These are phyloP conservation scores for Drosophila kepulauana DNA, from an alignment of 1,140 invertebrate species.

Conservation along the genomic window DNA sequence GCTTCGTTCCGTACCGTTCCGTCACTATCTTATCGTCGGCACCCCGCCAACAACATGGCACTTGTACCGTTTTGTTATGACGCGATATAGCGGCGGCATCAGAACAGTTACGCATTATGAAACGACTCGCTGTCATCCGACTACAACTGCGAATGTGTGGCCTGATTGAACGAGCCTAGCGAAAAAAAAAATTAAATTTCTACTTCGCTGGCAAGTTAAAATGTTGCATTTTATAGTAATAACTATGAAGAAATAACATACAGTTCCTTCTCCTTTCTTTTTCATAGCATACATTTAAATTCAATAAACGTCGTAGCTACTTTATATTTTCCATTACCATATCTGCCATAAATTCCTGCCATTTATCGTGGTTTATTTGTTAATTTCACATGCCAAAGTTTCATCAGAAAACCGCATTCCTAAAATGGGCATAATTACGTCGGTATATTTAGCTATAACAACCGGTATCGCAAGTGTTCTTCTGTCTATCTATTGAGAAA, in stretches of 20 bases:
- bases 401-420: conserved; percentile 5
- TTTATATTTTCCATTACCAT: not conserved
- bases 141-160: conserved; percentile 10
- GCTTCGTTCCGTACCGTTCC: conserved; percentile 16
- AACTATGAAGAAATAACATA: too few species aligned
- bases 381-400: too few species aligned
- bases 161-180: not conserved
- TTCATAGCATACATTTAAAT: not conserved
- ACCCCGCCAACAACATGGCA: conserved; percentile 8
- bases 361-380: too few species aligned
- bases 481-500: not conserved
- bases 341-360: not conserved
- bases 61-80: conserved; percentile 8
- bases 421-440: not conserved
- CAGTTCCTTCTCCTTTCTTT: too few species aligned
- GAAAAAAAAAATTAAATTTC: not conserved
- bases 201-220: not conserved
- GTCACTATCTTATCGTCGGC: conserved; percentile 27
- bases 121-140: conserved; percentile 7
- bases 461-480: not conserved
- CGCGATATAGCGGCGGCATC: conserved; percentile 6
- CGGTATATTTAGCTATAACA: not conserved
- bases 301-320: too few species aligned
- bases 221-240: too few species aligned
- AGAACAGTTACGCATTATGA: conserved; percentile 27